Conservation (phyloP, 2,797 vertebrate genomes). For the Molossus alvarezi region DNA sequence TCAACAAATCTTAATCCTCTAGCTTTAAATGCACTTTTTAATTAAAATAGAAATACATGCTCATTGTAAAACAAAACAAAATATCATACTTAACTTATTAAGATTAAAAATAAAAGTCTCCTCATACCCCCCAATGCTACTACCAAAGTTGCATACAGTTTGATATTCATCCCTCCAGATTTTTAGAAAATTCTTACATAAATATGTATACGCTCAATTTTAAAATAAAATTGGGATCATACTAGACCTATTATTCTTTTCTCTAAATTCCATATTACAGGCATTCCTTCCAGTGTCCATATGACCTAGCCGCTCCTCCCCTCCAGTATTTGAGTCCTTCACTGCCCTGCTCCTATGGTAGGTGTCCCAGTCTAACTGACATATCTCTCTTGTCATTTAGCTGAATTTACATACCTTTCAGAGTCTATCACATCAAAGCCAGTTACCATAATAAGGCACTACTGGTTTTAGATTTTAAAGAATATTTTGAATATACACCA, state of each 20-base stretch:
- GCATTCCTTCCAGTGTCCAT: slow-evolving; percentile 43
- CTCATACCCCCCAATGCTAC: neutral
- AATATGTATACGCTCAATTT: neutral
- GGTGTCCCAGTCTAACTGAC: neutral
- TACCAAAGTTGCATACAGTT: neutral
- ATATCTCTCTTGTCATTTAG: neutral
- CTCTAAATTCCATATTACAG: neutral
- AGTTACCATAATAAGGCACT: slow-evolving; percentile 33
- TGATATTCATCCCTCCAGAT: neutral
- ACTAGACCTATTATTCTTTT: slow-evolving; percentile 23
- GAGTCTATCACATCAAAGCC: slow-evolving; percentile 19
- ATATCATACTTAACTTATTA: slow-evolving; percentile 32
- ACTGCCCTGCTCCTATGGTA: neutral
- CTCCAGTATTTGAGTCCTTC: neutral
- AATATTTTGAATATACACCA: slow-evolving; percentile 48
- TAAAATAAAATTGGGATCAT: slow-evolving; percentile 45
- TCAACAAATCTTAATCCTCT: slow-evolving; percentile 55
- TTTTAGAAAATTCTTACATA: neutral
- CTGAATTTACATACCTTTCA: neutral
- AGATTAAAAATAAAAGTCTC: slow-evolving; percentile 51
- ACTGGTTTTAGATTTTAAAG: slow-evolving; percentile 46
- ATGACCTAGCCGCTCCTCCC: neutral
- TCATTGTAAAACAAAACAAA: neutral
- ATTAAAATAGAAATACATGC: slow-evolving; percentile 33
- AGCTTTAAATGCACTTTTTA: slow-evolving; percentile 29